Base-by-base conservation (phyloP, 2,888 invertebrate species). In the Dexiosoma caninum region DNA sequence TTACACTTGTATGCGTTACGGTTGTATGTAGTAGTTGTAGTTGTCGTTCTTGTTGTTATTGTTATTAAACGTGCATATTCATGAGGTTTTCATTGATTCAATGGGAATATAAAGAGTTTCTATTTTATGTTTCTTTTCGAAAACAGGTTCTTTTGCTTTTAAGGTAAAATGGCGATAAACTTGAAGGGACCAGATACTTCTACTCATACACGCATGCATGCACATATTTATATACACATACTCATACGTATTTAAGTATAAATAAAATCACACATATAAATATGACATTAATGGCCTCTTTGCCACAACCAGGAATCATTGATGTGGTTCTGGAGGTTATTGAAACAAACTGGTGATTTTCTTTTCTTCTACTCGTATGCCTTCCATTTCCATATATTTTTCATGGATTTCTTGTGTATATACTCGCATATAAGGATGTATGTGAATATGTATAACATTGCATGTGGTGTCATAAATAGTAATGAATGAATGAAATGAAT, bases 291-390 rank as follows among this genome's bases (percentile, higher is more conserved):
- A 74, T 32, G 19, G 55, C 12, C 60, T 69, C 12, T 16, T 62
- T 53, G 35, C 21, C 60, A n/a, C n/a, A 69, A 14, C 19, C 76
- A 37, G 30, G n/a, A n/a, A 74, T 74, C 57, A 57, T 69, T 51
- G 42, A 69, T 67, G 30, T 32, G 42, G 32, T 62, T 55, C 53
- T 62, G 35, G 23, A 60, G 76, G 60, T 69, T 69, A 62, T 62
- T 69, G 53, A 76, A 69, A 62, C 37, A 76, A 76, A 76, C 44
- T 69, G 42, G 32, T 67, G 67, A 67, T 75, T 14, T 16, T 12
- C 32, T 32, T 5, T 7, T 1, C 6, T 21, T 14, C 12, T n/a
- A 10, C 8, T 51, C 1, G 14, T 2, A 14, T 0, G 4, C 27
- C 14, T 1, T 27, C 8, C 4, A 8, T 44, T 1, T 19, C 2